Evolutionary conservation across 1,140 invertebrate species (phyloP).

Genomic region (Magallana gigas): DNA sequence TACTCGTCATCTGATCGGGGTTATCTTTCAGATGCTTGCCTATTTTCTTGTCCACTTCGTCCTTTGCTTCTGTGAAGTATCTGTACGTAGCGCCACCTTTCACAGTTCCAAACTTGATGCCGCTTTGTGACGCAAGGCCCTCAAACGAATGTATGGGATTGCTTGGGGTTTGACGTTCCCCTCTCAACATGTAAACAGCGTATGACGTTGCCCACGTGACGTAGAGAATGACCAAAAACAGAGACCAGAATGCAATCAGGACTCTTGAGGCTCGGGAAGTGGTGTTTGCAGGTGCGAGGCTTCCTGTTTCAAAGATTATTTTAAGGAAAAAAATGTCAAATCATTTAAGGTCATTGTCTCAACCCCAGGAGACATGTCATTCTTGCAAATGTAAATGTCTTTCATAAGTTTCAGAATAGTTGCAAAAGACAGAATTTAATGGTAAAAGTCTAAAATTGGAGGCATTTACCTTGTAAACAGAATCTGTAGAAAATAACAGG

Average conservation of each 20-base stretch:
- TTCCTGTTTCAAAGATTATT: background rate
- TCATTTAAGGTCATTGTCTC: no score
- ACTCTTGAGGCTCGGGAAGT: conserved; percentile 29
- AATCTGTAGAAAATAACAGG: conserved; percentile 40
- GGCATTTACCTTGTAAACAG: conserved; percentile 29
- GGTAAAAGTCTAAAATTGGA: no score
- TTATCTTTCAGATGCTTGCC: conserved; percentile 24
- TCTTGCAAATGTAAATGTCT: background rate
- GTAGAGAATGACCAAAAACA: conserved; percentile 37
- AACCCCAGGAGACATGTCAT: background rate
- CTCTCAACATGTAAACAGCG: conserved; percentile 4
- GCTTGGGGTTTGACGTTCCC: background rate
- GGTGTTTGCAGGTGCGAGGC: conserved; percentile 12
- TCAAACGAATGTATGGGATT: conserved; percentile 30
- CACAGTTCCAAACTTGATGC: conserved; percentile 29
- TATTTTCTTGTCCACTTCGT: conserved; percentile 20
- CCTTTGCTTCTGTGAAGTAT: conserved; percentile 27
- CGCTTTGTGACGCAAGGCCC: background rate
- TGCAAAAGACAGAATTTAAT: background rate
- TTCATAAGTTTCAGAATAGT: background rate
- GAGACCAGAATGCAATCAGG: background rate
- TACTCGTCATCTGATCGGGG: background rate
- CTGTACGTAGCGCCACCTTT: background rate
- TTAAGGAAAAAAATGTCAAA: background rate
- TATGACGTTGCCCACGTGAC: conserved; percentile 33